Evolutionary conservation across 2,888 invertebrate genomes (phyloP).

Genomic region (Xiphydria camelus): DNA sequence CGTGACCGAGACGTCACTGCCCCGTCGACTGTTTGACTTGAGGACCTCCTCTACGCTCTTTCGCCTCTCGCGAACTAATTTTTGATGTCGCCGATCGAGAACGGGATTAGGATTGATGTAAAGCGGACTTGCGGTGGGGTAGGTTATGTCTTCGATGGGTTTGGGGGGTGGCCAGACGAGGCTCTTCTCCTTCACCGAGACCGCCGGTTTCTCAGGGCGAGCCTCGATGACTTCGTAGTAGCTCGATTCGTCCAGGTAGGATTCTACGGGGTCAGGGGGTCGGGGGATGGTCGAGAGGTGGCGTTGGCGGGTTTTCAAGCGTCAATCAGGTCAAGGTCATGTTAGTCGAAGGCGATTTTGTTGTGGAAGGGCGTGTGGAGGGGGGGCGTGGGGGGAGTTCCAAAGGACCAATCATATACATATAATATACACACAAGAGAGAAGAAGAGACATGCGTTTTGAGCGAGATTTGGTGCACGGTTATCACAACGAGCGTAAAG

Average conservation of each 20-base stretch:
- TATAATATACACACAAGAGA: too few relatives aligned
- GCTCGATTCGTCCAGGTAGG: conserved; percentile 26
- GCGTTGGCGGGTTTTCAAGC: neutral
- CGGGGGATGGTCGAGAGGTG: neutral
- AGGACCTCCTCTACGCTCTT: conserved; percentile 36
- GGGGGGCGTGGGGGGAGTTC: too few relatives aligned
- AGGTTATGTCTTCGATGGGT: conserved; percentile 49
- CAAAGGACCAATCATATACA: too few relatives aligned
- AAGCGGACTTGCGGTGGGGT: conserved; percentile 53
- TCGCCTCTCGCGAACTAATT: conserved; percentile 43
- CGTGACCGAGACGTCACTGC: conserved; percentile 17
- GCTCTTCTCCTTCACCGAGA: conserved; percentile 38
- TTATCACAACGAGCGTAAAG: too few relatives aligned
- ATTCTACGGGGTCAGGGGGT: conserved; percentile 18
- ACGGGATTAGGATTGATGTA: conserved; percentile 53
- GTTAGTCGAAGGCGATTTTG: too few relatives aligned
- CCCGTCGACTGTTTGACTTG: conserved; percentile 23
- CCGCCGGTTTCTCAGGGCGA: conserved; percentile 6
- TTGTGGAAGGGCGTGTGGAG: too few relatives aligned
- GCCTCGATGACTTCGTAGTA: conserved; percentile 24
- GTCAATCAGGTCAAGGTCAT: conserved; percentile 3
- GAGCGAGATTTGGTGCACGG: too few relatives aligned
- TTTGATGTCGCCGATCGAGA: conserved; percentile 36
- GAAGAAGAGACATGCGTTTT: too few relatives aligned
- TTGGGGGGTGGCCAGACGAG: conserved; percentile 51